A percentile compares a stretch with the other conserved stretches of the same genome.
Evolutionary conservation across 2,888 invertebrate genomes (phyloP).

Genomic region (Idaea dimidiata): DNA sequence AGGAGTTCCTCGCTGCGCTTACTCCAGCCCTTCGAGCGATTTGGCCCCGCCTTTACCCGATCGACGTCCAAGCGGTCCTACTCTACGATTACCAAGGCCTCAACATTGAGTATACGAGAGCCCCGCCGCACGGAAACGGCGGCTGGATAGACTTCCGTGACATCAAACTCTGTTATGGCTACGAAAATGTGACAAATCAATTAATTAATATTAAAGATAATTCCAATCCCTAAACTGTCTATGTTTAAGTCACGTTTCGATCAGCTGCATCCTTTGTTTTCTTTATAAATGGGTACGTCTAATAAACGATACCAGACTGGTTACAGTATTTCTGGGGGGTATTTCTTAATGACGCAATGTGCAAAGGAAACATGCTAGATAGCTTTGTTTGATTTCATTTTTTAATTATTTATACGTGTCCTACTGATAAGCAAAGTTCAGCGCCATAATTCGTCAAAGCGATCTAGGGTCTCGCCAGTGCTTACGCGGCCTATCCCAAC

Average conservation of each 20-base stretch:
- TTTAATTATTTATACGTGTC: too few relatives aligned
- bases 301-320: slow-evolving; percentile 63
- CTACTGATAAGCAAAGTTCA: too few relatives aligned
- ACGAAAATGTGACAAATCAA: slow-evolving; percentile 14
- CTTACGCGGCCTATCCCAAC: too few relatives aligned
- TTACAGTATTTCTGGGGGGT: slow-evolving; percentile 33
- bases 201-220: slow-evolving; percentile 2
- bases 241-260: slow-evolving; percentile 64
- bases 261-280: slow-evolving; percentile 74
- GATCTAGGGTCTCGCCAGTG: too few relatives aligned
- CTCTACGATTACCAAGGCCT: not conserved
- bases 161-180: not conserved
- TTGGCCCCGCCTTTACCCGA: not conserved
- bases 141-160: not conserved
- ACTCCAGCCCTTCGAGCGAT: not conserved
- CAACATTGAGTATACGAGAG: not conserved
- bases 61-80: not conserved
- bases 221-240: slow-evolving; percentile 42
- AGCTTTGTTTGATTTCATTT: slow-evolving; percentile 12
- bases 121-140: not conserved
- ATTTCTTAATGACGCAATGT: slow-evolving; percentile 19
- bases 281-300: slow-evolving; percentile 76
- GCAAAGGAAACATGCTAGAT: slow-evolving; percentile 8
- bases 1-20: not conserved
- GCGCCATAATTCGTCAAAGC: too few relatives aligned